These are phyloP conservation scores for Campoletis sonorensis DNA, from an alignment of 1,140 invertebrate genomes.

Conservation along the genomic window DNA sequence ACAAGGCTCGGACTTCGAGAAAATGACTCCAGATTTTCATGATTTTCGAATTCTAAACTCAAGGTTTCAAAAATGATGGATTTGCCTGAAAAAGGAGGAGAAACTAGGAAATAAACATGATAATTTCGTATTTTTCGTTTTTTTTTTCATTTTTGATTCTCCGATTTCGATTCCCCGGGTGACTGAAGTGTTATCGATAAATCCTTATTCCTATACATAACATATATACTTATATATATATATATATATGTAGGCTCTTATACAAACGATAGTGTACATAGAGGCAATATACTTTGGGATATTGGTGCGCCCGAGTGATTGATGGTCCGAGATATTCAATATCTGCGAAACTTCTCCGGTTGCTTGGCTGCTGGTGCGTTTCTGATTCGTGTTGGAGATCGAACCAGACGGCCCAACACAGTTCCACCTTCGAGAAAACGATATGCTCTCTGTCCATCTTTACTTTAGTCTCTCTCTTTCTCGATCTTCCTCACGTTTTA, in stretches of 20 bases:
- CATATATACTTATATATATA: no score
- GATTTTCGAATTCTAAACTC: no score
- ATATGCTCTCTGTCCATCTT: conserved; percentile 17
- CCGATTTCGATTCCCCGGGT: no score
- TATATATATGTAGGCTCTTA: conserved; percentile 11
- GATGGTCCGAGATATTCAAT: conserved; percentile 75
- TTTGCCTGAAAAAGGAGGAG: no score
- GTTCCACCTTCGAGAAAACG: conserved; percentile 55
- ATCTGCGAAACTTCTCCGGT: conserved; percentile 68
- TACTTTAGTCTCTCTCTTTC: not conserved
- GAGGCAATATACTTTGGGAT: conserved; percentile 72
- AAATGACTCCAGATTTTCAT: no score
- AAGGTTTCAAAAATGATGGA: no score
- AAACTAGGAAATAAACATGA: no score
- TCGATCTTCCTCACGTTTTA: not conserved
- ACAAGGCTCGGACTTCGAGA: no score
- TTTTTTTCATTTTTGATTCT: no score
- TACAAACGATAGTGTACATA: conserved; percentile 62
- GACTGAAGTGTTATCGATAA: conserved; percentile 63
- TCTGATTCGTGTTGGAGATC: conserved; percentile 24
- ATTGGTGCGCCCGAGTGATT: conserved; percentile 69
- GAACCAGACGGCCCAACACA: conserved; percentile 46
- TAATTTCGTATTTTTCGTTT: no score
- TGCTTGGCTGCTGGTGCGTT: conserved; percentile 2
- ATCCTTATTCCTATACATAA: conserved; percentile 50